Evolutionary conservation across 2,888 invertebrate genomes (phyloP), one percentile per base, ranked within the genome.

Genomic region (Allolobophora icterica): DNA sequence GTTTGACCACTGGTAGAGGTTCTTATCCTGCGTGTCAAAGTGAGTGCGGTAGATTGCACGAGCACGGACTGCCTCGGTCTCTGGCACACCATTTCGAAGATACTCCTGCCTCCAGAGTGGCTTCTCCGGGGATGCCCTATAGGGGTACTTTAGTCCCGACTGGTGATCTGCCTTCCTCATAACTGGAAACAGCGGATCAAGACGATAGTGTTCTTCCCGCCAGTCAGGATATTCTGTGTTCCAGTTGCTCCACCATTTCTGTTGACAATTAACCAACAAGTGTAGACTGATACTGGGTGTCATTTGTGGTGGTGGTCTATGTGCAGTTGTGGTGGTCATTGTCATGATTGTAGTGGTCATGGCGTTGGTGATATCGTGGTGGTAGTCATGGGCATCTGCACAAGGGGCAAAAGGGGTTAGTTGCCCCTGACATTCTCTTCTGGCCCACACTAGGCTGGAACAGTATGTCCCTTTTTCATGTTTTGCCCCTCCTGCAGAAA

Each of bases 1-100:
- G 92, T 95, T 95, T 52, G 95, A 94, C 92, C 94, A 94, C 24
- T 94, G 94, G 92, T 95, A 95, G 17, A 95, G 92, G 89, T 94
- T 94, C n/a, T 94, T 93, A 83, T 94, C 94, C 52, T 92, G 92
- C 15, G 93, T 93, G 45, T 93, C 92, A 58, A 94, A 93, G 89
- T 92, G 91, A n/a, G 89, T 91, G 21, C 92, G 90, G 91, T 95
- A 94, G 91, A 94, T 93, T n/a, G 94, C 95, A 45, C 94, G 93
- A 15, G 94, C 94, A 34, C 95, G 92, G 90, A 93, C 93, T 45
- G 94, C 93, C 92, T 95, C 94, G 24, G 94, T 93, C 35, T 93
- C 93, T 13, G 95, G 94, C 30, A 91, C 91, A 13, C 94, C 94
- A 87, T 93, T 92, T 40, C 92, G 91, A 38, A 87, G 91, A 84